A percentile compares a stretch with the other conserved stretches of the same genome.
Conservation (phyloP, 2,888 invertebrate species). For the Tiliacea aurago region DNA sequence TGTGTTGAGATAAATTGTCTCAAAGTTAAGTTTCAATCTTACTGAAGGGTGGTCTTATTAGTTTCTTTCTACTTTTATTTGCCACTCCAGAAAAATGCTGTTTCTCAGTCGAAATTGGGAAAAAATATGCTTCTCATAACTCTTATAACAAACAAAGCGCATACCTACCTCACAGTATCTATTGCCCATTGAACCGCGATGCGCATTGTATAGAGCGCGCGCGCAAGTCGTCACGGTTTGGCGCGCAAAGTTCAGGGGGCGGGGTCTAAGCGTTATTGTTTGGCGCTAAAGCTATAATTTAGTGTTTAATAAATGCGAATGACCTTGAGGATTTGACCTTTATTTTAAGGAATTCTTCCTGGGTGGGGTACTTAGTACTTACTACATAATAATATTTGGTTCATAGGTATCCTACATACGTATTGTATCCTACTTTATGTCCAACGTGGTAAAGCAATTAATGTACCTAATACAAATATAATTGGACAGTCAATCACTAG, state of each 20-base stretch:
- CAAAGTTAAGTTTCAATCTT: neutral
- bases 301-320: conserved; percentile 26
- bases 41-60: neutral
- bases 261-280: conserved; percentile 47
- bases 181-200: conserved; percentile 37
- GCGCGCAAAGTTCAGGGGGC: conserved; percentile 49
- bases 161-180: conserved; percentile 44
- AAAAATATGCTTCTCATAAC: neutral
- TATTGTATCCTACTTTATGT: neutral
- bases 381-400: neutral
- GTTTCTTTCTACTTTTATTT: neutral
- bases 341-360: neutral
- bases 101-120: neutral
- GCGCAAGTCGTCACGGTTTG: conserved; percentile 46
- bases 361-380: neutral
- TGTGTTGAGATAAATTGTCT: neutral
- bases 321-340: conserved; percentile 40
- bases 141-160: conserved; percentile 24
- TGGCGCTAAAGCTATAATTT: conserved; percentile 28
- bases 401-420: neutral
- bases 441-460: neutral
- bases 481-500: neutral
- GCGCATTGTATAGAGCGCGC: conserved; percentile 43
- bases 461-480: neutral
- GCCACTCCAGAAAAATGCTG: neutral